Evolutionary conservation across 2,113 vertebrate species (phyloP), one percentile per base, ranked within the genome.

Genomic region (Antennarius striatus): DNA sequence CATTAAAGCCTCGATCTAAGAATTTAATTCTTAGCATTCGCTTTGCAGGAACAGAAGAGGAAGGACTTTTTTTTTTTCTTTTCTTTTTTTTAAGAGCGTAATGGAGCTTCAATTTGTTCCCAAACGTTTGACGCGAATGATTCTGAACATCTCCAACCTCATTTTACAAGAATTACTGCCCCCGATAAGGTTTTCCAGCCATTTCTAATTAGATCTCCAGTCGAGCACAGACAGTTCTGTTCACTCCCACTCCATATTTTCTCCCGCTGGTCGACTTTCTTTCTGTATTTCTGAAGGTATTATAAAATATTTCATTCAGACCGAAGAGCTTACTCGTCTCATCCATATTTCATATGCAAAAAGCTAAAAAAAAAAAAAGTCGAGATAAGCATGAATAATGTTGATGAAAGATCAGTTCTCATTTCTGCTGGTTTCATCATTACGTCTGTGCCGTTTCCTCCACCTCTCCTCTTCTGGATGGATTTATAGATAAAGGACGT

Each of bases 371-470:
- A 22, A 22, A 30, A 56, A 53, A 70, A 71, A 54, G 52, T 68
- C 50, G 17, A 63, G 56, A 55, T 62, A 56, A 50, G 47, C 45
- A 47, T 61, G 63, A 68, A 47, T 60, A 68, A 75, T 62, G n/a
- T 32, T 36, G 29, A 53, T 65, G 57, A 75, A 51, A 67, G 8
- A 71, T 51, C 4, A 17, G 13, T 6, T 68, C 62, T 62, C 8
- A 70, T 80, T 77, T 74, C 72, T 53, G 59, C 47, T 51, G 65
- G 69, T 87, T 80, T 68, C 57, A 60, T 79, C 72, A 77, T 68
- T 39, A 45, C 32, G 69, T 42, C 10, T 61, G 22, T 1, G 22
- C 9, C 16, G n/a, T 50, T 42, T 30, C 57, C n/a, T 40, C 40
- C 12, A 22, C 3, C 29, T 2, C 12, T 42, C 50, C 4, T 63